Evolutionary conservation across 1,140 invertebrate genomes (phyloP).

Genomic region (Pogonomyrmex californicus): DNA sequence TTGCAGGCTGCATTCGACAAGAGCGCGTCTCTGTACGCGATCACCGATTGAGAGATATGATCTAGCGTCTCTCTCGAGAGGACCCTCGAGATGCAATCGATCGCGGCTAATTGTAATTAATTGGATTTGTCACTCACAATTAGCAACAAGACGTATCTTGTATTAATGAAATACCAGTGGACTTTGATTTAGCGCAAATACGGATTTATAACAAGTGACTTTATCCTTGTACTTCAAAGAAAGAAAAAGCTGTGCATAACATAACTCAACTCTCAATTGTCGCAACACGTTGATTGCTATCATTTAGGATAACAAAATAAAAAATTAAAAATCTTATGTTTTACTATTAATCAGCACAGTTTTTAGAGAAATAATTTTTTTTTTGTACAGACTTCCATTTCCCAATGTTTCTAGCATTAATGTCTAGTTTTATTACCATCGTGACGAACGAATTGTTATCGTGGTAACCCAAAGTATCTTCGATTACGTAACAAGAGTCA

Average conservation of each 20-base stretch:
- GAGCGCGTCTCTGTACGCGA: constrained; percentile 19
- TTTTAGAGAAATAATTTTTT: neutral
- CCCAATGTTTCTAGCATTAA: neutral
- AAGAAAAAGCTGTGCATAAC: neutral
- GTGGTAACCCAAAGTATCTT: neutral
- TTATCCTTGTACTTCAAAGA: neutral
- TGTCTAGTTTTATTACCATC: constrained; percentile 2
- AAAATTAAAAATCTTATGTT: neutral
- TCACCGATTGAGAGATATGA: neutral
- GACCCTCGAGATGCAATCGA: neutral
- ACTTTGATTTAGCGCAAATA: neutral
- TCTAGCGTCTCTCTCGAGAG: constrained; percentile 5
- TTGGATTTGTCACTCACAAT: neutral
- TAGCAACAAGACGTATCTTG: neutral
- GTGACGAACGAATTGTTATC: constrained; percentile 12
- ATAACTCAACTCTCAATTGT: neutral
- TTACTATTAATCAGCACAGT: neutral
- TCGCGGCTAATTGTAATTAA: constrained; percentile 4
- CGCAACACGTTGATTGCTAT: neutral
- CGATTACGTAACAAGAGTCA: constrained; percentile 15
- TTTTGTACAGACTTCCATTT: neutral
- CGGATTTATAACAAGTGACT: neutral
- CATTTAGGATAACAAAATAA: neutral
- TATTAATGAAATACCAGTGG: neutral
- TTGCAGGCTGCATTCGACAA: constrained; percentile 41